Conservation (phyloP, 2,797 vertebrate species). For the Anniella stebbinsi region DNA sequence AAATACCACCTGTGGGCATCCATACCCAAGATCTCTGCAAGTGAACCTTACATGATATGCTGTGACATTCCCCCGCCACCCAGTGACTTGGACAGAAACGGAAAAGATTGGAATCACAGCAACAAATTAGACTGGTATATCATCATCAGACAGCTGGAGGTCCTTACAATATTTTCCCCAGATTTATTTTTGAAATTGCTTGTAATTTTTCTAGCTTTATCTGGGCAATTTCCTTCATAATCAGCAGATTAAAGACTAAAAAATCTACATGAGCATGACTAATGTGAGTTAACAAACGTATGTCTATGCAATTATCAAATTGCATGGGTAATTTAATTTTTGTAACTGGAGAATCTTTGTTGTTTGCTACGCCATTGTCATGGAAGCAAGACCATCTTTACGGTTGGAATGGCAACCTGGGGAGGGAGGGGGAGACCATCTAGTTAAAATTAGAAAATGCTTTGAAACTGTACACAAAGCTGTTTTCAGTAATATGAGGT, state of each 20-base stretch:
- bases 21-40: background rate
- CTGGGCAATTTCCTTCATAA: slow-evolving; percentile 22
- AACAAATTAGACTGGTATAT: background rate
- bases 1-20: background rate
- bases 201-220: slow-evolving; percentile 13
- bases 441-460: slow-evolving; percentile 18
- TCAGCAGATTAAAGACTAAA: slow-evolving; percentile 27
- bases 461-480: background rate
- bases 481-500: background rate
- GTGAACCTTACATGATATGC: background rate
- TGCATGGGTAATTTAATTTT: slow-evolving; percentile 33
- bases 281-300: slow-evolving; percentile 33
- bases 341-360: slow-evolving; percentile 31
- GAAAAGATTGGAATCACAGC: background rate
- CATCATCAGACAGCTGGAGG: background rate
- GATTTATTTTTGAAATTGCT: slow-evolving; percentile 18
- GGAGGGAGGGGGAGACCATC: background rate
- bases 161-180: slow-evolving; percentile 17
- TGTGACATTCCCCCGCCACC: rapidly evolving
- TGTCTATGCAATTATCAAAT: slow-evolving; percentile 30
- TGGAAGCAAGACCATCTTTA: slow-evolving; percentile 3
- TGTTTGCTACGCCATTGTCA: background rate
- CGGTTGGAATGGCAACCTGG: background rate
- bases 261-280: background rate
- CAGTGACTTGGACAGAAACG: background rate